Percentiles rank a stretch among this genome's conserved stretches.
Evolutionary conservation across 1,140 invertebrate species (phyloP).

Genomic region (Euwallacea fornicatus): DNA sequence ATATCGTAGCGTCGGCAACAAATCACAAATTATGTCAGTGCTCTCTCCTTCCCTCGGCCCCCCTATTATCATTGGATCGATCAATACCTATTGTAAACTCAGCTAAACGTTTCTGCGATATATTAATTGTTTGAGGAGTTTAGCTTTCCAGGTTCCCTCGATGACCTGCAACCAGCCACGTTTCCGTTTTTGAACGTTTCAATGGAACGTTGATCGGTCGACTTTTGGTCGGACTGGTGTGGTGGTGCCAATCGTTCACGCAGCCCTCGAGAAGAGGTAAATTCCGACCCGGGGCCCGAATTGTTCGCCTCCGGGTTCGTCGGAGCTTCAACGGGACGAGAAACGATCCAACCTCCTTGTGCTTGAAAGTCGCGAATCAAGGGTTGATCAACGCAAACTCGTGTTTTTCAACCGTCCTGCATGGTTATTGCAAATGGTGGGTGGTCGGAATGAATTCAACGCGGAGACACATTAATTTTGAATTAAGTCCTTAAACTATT

Average conservation of each 20-base stretch:
- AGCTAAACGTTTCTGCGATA: conserved; percentile 17
- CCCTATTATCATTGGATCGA: conserved; percentile 16
- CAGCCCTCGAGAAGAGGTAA: background rate
- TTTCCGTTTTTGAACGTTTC: background rate
- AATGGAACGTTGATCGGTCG: background rate
- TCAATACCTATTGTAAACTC: conserved; percentile 17
- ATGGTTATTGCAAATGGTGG: too few species aligned
- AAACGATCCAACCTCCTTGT: too few species aligned
- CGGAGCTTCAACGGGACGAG: too few species aligned
- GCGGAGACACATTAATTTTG: too few species aligned
- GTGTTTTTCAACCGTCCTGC: too few species aligned
- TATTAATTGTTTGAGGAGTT: conserved; percentile 1
- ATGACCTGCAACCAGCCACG: background rate
- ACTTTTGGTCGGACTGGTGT: background rate
- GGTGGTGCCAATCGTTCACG: background rate
- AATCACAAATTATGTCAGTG: conserved; percentile 24
- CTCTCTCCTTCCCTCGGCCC: background rate
- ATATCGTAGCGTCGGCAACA: conserved; percentile 18
- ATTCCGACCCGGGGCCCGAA: background rate
- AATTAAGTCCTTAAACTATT: too few species aligned
- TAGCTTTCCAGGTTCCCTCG: background rate
- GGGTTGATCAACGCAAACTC: too few species aligned
- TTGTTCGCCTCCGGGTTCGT: background rate
- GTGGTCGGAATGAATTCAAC: too few species aligned
- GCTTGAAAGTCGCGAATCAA: too few species aligned